These are phyloP conservation scores for Parasteatoda tepidariorum DNA, from an alignment of 1,140 invertebrate species.

Conservation along the genomic window DNA sequence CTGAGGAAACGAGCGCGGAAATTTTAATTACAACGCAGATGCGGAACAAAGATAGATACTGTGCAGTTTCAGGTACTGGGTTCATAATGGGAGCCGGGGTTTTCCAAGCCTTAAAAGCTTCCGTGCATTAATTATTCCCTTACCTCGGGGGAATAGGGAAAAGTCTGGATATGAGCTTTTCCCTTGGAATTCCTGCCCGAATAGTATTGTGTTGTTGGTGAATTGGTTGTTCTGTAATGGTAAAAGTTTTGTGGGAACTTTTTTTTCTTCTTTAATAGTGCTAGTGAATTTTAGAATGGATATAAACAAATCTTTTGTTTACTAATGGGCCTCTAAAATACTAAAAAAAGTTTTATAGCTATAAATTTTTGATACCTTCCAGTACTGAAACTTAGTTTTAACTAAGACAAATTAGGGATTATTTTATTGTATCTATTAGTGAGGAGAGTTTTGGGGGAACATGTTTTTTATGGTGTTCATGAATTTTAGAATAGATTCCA, in stretches of 20 bases:
- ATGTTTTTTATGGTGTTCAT: too few relatives aligned
- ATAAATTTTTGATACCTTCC: too few relatives aligned
- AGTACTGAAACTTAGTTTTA: too few relatives aligned
- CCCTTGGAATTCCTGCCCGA: neutral
- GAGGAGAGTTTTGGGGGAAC: too few relatives aligned
- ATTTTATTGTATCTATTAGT: too few relatives aligned
- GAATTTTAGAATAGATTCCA: too few relatives aligned
- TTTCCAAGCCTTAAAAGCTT: constrained; percentile 29
- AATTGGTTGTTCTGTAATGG: neutral
- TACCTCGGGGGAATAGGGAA: constrained; percentile 39
- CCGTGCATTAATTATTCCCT: constrained; percentile 52
- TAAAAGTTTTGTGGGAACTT: neutral
- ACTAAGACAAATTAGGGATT: neutral
- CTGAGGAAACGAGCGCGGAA: constrained; percentile 28
- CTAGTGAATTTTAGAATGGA: neutral
- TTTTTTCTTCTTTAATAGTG: neutral
- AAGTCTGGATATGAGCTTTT: neutral
- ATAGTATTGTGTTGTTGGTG: neutral
- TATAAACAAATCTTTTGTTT: too few relatives aligned
- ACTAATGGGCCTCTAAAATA: too few relatives aligned
- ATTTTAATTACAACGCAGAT: constrained; percentile 55
- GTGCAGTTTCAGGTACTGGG: constrained; percentile 25
- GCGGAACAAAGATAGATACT: constrained; percentile 42
- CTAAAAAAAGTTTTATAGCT: too few relatives aligned
- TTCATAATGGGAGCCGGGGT: constrained; percentile 15